Evolutionary conservation across 2,888 invertebrate genomes (phyloP).

Genomic region (Deladenus siricidicola): DNA sequence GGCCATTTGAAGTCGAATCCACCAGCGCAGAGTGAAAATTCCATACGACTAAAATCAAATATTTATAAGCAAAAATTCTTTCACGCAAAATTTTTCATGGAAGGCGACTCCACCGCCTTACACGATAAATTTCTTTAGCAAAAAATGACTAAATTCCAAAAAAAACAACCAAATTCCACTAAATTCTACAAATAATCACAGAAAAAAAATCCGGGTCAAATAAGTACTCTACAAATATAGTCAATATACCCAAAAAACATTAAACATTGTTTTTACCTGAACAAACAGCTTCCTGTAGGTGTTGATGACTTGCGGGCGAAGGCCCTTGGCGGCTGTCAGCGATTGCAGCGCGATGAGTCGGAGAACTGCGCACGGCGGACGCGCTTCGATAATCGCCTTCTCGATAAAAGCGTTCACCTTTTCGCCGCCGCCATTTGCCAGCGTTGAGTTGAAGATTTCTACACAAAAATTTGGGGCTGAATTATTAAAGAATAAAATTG

Average conservation of each 20-base stretch:
- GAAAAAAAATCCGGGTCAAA: too few species aligned
- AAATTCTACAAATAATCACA: too few species aligned
- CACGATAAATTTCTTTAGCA: too few species aligned
- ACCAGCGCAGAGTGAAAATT: constrained; percentile 32
- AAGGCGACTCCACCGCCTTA: too few species aligned
- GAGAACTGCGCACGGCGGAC: constrained; percentile 26
- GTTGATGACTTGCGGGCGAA: constrained; percentile 77
- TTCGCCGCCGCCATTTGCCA: too few species aligned
- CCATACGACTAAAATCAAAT: constrained; percentile 44
- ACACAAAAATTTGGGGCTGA: too few species aligned
- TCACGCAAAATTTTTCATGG: not conserved
- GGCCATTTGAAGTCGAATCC: constrained; percentile 48
- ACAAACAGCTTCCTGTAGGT: constrained; percentile 68
- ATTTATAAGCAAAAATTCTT: not conserved
- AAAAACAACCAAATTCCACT: too few species aligned
- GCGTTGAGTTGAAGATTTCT: too few species aligned
- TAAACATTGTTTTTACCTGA: too few species aligned
- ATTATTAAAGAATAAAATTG: too few species aligned
- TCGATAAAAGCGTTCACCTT: constrained; percentile 80
- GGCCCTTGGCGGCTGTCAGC: constrained; percentile 63
- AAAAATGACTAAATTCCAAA: not conserved
- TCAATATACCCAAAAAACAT: too few species aligned
- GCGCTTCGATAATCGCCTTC: constrained; percentile 68
- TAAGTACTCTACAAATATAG: too few species aligned
- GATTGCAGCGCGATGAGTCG: constrained; percentile 65